These are phyloP conservation scores for Acleris literana DNA, from an alignment of 2,888 invertebrate species.

Conservation along the genomic window DNA sequence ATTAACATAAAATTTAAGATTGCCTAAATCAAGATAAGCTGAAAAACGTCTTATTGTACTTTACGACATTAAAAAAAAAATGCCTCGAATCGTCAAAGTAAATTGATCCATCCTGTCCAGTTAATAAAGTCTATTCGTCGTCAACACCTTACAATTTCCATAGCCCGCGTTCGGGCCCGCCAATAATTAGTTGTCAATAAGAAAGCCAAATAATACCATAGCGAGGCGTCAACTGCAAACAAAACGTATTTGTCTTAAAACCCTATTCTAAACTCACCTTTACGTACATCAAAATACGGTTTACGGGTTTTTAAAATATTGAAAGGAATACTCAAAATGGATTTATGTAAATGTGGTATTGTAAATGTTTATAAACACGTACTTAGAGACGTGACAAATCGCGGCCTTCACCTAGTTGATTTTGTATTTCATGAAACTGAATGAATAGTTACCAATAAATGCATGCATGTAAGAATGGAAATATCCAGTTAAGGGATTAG, in stretches of 20 bases:
- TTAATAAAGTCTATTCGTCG: neutral
- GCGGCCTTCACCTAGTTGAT: constrained; percentile 17
- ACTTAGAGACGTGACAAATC: constrained; percentile 11
- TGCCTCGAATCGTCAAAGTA: no score
- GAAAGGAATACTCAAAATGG: constrained; percentile 15
- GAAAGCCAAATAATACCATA: constrained; percentile 19
- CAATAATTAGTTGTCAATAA: constrained; percentile 25
- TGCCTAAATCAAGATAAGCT: no score
- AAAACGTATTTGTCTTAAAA: constrained; percentile 1
- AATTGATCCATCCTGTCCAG: neutral
- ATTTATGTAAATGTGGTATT: constrained; percentile 10
- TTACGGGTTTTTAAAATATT: neutral
- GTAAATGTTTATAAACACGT: constrained; percentile 11
- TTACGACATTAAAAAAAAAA: neutral
- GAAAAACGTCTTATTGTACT: no score
- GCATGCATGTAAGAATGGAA: neutral
- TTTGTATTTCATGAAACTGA: neutral
- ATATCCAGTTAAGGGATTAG: neutral
- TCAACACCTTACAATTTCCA: neutral
- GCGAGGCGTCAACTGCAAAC: constrained; percentile 22
- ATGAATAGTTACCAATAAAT: neutral
- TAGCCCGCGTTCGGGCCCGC: constrained; percentile 5
- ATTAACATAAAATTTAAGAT: neutral
- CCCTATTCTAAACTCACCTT: neutral
- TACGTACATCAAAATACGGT: constrained; percentile 5